Evolutionary conservation across 2,113 vertebrate species (phyloP).

Genomic region (Pachyramphus minor): DNA sequence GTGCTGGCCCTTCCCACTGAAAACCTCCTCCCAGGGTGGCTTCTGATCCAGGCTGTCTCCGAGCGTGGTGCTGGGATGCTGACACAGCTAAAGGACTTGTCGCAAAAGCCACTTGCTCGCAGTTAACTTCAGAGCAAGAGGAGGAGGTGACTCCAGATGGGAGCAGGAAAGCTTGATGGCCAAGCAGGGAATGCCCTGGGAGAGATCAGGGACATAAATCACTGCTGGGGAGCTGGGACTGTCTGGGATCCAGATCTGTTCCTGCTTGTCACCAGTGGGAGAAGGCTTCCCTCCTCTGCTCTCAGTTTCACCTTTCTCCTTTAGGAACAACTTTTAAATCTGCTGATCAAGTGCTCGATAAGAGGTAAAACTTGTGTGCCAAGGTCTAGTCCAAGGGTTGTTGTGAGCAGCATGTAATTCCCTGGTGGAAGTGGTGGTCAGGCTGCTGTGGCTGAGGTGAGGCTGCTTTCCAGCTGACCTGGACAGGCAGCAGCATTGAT

Average conservation of each 20-base stretch:
- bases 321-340: neutral
- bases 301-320: neutral
- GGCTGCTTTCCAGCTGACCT: neutral
- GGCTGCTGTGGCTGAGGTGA: neutral
- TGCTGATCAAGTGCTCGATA: neutral
- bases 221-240: neutral
- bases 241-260: fast-evolving
- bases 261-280: neutral
- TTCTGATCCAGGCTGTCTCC: fast-evolving
- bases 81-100: neutral
- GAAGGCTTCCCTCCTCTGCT: neutral
- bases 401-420: neutral
- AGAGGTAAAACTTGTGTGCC: neutral
- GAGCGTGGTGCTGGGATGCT: fast-evolving
- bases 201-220: neutral
- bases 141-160: neutral
- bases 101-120: neutral
- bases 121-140: neutral
- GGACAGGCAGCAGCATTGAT: neutral
- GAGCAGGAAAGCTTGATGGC: neutral
- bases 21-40: neutral
- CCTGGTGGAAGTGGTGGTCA: neutral
- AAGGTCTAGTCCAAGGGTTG: conserved; percentile 37
- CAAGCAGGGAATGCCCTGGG: neutral
- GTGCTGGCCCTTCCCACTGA: neutral